These are phyloP conservation scores for Chironomus striatipennis DNA, from an alignment of 1,140 invertebrate species.

Conservation along the genomic window DNA sequence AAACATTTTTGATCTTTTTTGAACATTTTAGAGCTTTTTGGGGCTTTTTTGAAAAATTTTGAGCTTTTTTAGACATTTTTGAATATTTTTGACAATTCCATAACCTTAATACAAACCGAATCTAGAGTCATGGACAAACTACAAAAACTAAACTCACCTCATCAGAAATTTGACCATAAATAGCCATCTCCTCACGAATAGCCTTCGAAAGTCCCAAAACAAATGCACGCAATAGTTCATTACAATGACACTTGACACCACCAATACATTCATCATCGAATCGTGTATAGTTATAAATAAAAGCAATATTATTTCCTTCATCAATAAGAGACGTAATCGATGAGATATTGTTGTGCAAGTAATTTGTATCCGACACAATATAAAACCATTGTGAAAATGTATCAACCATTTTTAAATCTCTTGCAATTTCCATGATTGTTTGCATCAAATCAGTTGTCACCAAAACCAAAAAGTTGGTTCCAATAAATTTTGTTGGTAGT, in stretches of 20 bases:
- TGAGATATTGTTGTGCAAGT: conserved; percentile 42
- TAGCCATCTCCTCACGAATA: conserved; percentile 54
- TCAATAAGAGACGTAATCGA: conserved; percentile 44
- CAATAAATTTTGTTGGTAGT: conserved; percentile 44
- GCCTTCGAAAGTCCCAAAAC: conserved; percentile 54
- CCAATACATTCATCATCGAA: conserved; percentile 40
- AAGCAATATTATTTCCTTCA: conserved; percentile 77
- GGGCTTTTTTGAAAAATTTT: too few relatives aligned
- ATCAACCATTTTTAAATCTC: conserved; percentile 53
- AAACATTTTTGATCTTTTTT: background rate
- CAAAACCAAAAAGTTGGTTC: conserved; percentile 44
- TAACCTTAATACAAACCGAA: too few relatives aligned
- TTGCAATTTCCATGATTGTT: conserved; percentile 57
- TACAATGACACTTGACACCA: conserved; percentile 51
- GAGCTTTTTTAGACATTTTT: too few relatives aligned
- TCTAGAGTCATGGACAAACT: too few relatives aligned
- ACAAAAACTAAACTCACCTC: conserved; percentile 44
- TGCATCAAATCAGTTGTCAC: conserved; percentile 43
- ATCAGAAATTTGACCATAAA: conserved; percentile 62
- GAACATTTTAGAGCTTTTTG: too few relatives aligned
- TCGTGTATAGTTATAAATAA: conserved; percentile 61
- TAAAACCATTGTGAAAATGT: conserved; percentile 71
- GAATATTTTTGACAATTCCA: too few relatives aligned
- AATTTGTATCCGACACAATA: conserved; percentile 54
- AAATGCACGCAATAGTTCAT: conserved; percentile 53